phyloP scores from a whole-genome alignment of 2,888 invertebrate species.

The Xanthia togata region DNA sequence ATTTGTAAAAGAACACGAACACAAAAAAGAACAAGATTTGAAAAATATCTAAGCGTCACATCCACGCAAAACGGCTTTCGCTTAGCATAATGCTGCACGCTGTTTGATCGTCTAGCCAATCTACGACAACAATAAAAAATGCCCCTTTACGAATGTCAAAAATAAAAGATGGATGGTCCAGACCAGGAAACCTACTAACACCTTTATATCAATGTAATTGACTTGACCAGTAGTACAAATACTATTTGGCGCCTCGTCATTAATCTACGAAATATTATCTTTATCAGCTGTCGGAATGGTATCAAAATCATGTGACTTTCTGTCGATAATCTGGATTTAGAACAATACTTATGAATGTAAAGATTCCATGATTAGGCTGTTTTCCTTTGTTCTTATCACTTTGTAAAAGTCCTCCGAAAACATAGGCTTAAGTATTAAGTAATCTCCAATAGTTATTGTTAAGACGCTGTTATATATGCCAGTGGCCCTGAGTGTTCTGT shows the following conservation, averaged over 20 bases:
- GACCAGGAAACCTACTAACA: slow-evolving; percentile 28
- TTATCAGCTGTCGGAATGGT: slow-evolving; percentile 35
- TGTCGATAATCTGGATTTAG: slow-evolving; percentile 26
- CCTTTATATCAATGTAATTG: slow-evolving; percentile 13
- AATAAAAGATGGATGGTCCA: background rate
- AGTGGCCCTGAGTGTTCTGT: too few relatives aligned
- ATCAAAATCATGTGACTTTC: slow-evolving; percentile 50
- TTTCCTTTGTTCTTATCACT: slow-evolving; percentile 5
- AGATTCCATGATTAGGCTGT: background rate
- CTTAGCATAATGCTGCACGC: too few relatives aligned
- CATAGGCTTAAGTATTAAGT: background rate
- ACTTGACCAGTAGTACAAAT: slow-evolving; percentile 12
- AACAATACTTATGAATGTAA: slow-evolving; percentile 3
- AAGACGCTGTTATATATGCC: too few relatives aligned
- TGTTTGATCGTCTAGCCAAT: too few relatives aligned
- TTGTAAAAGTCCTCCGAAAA: background rate
- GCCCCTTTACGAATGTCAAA: background rate
- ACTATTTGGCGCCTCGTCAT: background rate
- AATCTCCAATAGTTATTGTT: background rate
- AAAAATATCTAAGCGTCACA: too few relatives aligned
- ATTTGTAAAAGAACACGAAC: too few relatives aligned
- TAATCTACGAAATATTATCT: slow-evolving; percentile 42
- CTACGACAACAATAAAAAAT: background rate
- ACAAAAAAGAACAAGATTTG: too few relatives aligned
- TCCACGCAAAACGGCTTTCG: too few relatives aligned